Evolutionary conservation across 2,797 vertebrate species (phyloP).

Genomic region (Rhynchonycteris naso): DNA sequence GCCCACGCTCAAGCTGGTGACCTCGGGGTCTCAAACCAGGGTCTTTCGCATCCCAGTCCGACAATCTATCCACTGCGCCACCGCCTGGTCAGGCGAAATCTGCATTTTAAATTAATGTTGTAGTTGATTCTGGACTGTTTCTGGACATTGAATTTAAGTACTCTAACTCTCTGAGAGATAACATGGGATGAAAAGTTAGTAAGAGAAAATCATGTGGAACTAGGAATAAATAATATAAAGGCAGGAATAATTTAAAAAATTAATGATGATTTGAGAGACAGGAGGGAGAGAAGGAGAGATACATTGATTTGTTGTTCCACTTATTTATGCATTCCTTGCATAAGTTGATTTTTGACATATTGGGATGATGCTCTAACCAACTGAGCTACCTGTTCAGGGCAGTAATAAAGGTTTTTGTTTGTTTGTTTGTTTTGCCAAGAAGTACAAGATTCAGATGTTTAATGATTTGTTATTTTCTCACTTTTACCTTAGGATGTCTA

Average conservation of each 20-base stretch:
- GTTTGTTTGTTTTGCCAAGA: not conserved
- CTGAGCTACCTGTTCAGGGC: too few relatives aligned
- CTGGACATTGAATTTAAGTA: not conserved
- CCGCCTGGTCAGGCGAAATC: too few relatives aligned
- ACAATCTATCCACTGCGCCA: too few relatives aligned
- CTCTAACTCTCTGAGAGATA: not conserved
- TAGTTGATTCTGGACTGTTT: not conserved
- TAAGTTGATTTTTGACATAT: too few relatives aligned
- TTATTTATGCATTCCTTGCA: too few relatives aligned
- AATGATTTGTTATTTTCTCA: not conserved
- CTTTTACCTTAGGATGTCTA: constrained; percentile 90
- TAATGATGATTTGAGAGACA: too few relatives aligned
- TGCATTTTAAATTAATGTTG: not conserved
- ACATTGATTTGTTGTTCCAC: too few relatives aligned
- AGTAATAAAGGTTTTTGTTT: not conserved
- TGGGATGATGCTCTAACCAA: too few relatives aligned
- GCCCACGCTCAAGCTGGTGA: too few relatives aligned
- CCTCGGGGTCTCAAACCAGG: too few relatives aligned
- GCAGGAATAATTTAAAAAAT: not conserved
- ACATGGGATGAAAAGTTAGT: not conserved
- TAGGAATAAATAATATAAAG: not conserved
- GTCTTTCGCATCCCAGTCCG: too few relatives aligned
- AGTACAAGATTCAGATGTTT: not conserved
- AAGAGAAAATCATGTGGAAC: not conserved
- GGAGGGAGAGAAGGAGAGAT: too few relatives aligned